These are phyloP conservation scores for Neoitamus cyanurus DNA, from an alignment of 2,888 invertebrate genomes.

Conservation along the genomic window DNA sequence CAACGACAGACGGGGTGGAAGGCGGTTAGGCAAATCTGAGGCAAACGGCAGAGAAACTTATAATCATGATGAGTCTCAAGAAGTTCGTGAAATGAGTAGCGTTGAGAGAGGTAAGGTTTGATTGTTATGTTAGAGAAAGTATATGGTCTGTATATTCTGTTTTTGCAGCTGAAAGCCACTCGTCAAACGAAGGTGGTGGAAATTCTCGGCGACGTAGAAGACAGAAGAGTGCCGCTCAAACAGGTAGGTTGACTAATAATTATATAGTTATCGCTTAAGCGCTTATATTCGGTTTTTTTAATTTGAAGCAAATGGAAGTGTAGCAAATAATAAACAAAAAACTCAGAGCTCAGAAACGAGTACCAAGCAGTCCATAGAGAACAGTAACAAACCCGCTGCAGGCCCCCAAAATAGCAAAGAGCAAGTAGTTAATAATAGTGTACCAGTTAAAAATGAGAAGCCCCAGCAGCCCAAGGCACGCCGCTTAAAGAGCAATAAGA, in stretches of 20 bases:
- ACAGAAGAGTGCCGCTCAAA: slow-evolving; percentile 64
- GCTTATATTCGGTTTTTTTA: slow-evolving; percentile 19
- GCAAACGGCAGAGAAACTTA: slow-evolving; percentile 63
- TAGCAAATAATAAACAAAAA: slow-evolving; percentile 63
- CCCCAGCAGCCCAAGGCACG: slow-evolving; percentile 51
- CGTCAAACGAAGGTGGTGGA: slow-evolving; percentile 63
- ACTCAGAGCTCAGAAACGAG: slow-evolving; percentile 61
- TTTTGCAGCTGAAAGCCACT: slow-evolving; percentile 65
- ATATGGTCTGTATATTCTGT: not conserved
- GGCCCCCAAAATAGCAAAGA: slow-evolving; percentile 8
- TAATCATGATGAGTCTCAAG: slow-evolving; percentile 60
- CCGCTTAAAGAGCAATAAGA: slow-evolving; percentile 51
- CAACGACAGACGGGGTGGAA: slow-evolving; percentile 62
- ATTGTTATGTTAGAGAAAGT: not conserved
- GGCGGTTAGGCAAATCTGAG: slow-evolving; percentile 62
- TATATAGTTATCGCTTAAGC: not conserved
- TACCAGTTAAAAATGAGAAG: slow-evolving; percentile 55
- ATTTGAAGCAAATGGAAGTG: slow-evolving; percentile 62
- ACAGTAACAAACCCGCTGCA: slow-evolving; percentile 26
- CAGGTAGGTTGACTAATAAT: slow-evolving; percentile 55
- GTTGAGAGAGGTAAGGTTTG: slow-evolving; percentile 63
- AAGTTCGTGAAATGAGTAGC: slow-evolving; percentile 65
- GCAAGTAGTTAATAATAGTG: slow-evolving; percentile 56
- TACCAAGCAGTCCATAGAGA: slow-evolving; percentile 26
- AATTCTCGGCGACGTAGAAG: slow-evolving; percentile 64